Percentiles rank a stretch among this genome's conserved stretches.
phyloP scores from a whole-genome alignment of 2,888 invertebrate genomes.

The Dichetophora obliterata region DNA sequence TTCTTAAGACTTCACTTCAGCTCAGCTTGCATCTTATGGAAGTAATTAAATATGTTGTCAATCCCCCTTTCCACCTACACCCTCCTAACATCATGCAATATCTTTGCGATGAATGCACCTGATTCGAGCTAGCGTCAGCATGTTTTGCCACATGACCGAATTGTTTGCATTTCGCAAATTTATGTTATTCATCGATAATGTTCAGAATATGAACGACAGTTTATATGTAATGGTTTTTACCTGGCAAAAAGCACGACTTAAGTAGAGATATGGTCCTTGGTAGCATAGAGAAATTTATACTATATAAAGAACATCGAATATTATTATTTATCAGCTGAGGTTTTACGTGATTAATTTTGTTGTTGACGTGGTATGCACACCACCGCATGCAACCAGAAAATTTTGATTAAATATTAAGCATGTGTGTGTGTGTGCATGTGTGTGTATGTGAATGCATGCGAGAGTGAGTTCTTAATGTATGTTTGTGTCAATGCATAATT shows the following conservation, averaged over 20 bases:
- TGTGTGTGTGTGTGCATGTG: not conserved
- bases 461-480: not conserved
- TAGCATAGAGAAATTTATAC: not conserved
- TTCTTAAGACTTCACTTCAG: not conserved
- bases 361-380: not conserved
- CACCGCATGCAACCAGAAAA: not conserved
- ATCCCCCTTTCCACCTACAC: not conserved
- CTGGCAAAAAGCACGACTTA: not conserved
- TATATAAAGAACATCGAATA: slow-evolving; percentile 19
- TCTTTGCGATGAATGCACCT: not conserved
- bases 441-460: not conserved
- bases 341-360: slow-evolving; percentile 33
- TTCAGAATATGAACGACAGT: not conserved
- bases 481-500: not conserved
- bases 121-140: slow-evolving; percentile 11
- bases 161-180: slow-evolving; percentile 33
- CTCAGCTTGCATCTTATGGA: not conserved
- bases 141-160: not conserved
- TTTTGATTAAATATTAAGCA: slow-evolving; percentile 18
- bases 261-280: not conserved
- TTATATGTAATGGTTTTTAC: not conserved
- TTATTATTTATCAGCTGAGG: slow-evolving; percentile 29
- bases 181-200: slow-evolving; percentile 29
- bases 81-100: not conserved
- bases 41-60: not conserved